These are phyloP conservation scores for Netelia melanura DNA, from an alignment of 2,888 invertebrate genomes.

Conservation along the genomic window DNA sequence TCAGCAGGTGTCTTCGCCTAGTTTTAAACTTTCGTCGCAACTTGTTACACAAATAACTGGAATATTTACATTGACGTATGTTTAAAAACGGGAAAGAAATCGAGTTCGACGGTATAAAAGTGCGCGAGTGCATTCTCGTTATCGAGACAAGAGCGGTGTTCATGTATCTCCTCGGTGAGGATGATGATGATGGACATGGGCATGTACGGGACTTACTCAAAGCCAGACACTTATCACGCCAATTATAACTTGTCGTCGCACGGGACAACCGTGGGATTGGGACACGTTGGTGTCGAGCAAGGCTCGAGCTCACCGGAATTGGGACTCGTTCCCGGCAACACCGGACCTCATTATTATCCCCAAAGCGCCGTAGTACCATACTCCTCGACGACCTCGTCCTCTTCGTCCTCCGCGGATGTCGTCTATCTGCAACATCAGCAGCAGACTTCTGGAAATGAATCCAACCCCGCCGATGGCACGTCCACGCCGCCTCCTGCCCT, in stretches of 20 bases:
- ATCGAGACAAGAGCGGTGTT: slow-evolving; percentile 70
- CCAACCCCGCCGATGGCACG: slow-evolving; percentile 53
- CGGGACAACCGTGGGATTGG: slow-evolving; percentile 73
- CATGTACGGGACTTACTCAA: slow-evolving; percentile 88
- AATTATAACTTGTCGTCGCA: slow-evolving; percentile 64
- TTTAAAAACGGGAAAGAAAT: background rate
- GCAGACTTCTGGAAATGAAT: slow-evolving; percentile 69
- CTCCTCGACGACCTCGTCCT: slow-evolving; percentile 80
- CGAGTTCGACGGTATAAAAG: slow-evolving; percentile 7
- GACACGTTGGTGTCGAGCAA: slow-evolving; percentile 85
- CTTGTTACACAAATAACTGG: background rate
- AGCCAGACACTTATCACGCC: slow-evolving; percentile 81
- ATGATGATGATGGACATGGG: slow-evolving; percentile 94
- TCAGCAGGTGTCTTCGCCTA: background rate
- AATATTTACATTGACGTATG: slow-evolving; percentile 3
- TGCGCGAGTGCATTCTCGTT: slow-evolving; percentile 51
- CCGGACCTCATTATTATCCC: slow-evolving; percentile 80
- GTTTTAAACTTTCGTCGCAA: background rate
- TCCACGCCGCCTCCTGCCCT: slow-evolving; percentile 78
- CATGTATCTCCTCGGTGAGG: slow-evolving; percentile 80
- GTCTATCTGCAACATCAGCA: slow-evolving; percentile 66
- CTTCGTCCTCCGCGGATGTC: slow-evolving; percentile 79
- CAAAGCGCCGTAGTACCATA: slow-evolving; percentile 82
- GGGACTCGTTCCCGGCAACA: slow-evolving; percentile 67
- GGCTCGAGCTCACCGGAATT: slow-evolving; percentile 84